These are phyloP conservation scores for Yponomeuta cagnagella DNA, from an alignment of 2,888 invertebrate genomes.

Conservation along the genomic window DNA sequence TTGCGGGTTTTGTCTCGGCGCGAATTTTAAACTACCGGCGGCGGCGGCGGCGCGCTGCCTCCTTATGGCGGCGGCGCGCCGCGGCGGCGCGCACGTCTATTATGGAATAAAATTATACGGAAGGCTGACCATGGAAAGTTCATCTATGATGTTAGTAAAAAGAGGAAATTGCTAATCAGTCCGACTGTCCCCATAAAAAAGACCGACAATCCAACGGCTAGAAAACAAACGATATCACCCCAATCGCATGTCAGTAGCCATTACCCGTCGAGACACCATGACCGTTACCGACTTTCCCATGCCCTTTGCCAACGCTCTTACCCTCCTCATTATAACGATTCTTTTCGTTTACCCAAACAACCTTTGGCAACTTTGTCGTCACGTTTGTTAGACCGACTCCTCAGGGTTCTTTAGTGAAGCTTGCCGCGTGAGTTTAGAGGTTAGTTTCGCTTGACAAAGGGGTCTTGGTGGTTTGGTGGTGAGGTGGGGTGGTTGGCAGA, in stretches of 20 bases:
- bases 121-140: background rate
- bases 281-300: background rate
- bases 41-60: too few relatives aligned
- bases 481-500: background rate
- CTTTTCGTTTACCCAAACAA: background rate
- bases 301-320: background rate
- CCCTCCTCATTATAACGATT: background rate
- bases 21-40: too few relatives aligned
- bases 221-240: slow-evolving; percentile 3
- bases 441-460: background rate
- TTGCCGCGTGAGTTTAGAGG: background rate
- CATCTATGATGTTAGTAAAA: background rate
- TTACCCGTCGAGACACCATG: background rate
- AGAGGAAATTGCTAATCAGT: background rate
- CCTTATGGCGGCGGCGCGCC: too few relatives aligned
- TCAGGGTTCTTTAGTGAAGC: background rate
- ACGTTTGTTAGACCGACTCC: background rate
- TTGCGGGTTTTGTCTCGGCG: too few relatives aligned
- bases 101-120: too few relatives aligned
- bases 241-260: slow-evolving; percentile 1
- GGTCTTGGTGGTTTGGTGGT: background rate
- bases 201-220: background rate
- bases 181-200: background rate
- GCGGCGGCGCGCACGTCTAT: too few relatives aligned
- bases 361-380: background rate